These are phyloP conservation scores for Propithecus deckenii DNA, from an alignment of 2,797 vertebrate genomes.

Conservation along the genomic window DNA sequence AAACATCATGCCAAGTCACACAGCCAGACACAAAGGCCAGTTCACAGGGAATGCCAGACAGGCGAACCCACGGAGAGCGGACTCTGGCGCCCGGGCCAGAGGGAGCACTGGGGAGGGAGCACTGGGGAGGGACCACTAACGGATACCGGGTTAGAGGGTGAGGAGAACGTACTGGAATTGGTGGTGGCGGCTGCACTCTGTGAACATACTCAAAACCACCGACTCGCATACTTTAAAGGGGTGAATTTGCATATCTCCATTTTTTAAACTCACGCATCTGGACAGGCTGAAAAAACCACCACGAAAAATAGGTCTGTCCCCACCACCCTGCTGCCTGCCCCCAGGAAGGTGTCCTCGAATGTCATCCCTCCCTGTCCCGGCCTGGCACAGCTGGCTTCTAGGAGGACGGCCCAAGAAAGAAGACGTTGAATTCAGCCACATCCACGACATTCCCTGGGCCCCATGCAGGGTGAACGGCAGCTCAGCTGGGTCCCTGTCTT, in stretches of 20 bases:
- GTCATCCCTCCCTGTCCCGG: not conserved
- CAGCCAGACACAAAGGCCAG: not conserved
- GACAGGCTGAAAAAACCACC: not conserved
- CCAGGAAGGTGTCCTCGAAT: rapidly evolving
- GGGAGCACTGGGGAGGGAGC: rapidly evolving
- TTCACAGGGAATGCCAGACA: rapidly evolving
- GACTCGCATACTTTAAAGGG: rapidly evolving
- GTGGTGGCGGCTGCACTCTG: rapidly evolving
- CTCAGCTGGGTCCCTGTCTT: no score
- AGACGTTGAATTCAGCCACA: rapidly evolving
- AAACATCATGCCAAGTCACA: not conserved
- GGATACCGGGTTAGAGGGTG: rapidly evolving
- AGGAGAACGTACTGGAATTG: rapidly evolving
- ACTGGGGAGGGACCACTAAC: rapidly evolving
- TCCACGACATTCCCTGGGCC: not conserved
- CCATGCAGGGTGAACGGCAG: not conserved
- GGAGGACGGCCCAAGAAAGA: rapidly evolving
- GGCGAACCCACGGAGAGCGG: not conserved
- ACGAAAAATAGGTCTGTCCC: rapidly evolving
- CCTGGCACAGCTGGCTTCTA: rapidly evolving
- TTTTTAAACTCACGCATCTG: not conserved
- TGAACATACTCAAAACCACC: rapidly evolving
- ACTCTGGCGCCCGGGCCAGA: rapidly evolving
- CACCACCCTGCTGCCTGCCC: not conserved
- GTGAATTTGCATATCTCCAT: rapidly evolving